A percentile compares a stretch with the other conserved stretches of the same genome.
Conservation (phyloP, 2,797 vertebrate species). For the Vireo griseus region DNA sequence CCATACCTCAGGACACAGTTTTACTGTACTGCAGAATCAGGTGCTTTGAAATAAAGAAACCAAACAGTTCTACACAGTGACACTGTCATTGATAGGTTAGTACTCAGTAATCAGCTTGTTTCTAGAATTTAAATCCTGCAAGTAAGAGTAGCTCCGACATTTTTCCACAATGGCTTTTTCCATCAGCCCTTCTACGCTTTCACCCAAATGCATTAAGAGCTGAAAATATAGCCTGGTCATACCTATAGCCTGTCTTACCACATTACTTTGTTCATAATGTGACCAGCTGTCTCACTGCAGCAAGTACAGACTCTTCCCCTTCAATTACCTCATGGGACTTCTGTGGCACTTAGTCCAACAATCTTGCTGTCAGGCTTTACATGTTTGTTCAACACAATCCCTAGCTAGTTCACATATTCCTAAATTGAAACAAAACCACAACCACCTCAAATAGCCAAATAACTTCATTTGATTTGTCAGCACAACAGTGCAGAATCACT, state of each 20-base stretch:
- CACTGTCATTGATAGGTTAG: not conserved
- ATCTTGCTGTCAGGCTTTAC: not conserved
- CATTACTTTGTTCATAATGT: not conserved
- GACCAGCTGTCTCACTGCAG: not conserved
- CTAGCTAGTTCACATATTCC: not conserved
- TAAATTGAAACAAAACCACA: not conserved
- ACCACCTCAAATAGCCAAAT: not conserved
- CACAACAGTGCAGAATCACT: not conserved
- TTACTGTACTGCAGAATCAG: conserved; percentile 31
- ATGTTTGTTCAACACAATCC: not conserved
- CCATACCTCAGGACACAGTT: conserved; percentile 56
- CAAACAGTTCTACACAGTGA: not conserved
- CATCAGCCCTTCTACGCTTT: not conserved
- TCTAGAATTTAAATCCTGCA: not conserved
- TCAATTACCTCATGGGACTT: not conserved
- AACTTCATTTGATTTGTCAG: not conserved
- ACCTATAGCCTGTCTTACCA: not conserved
- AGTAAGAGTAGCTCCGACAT: not conserved
- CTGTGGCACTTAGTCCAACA: not conserved
- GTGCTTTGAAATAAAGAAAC: conserved; percentile 45
- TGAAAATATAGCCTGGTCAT: not conserved
- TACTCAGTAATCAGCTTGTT: conserved; percentile 1
- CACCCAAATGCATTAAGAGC: not conserved
- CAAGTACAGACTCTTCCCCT: not conserved
- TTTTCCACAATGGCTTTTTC: not conserved